phyloP scores from a whole-genome alignment of 2,113 vertebrate genomes.

The Tiliqua scincoides region DNA sequence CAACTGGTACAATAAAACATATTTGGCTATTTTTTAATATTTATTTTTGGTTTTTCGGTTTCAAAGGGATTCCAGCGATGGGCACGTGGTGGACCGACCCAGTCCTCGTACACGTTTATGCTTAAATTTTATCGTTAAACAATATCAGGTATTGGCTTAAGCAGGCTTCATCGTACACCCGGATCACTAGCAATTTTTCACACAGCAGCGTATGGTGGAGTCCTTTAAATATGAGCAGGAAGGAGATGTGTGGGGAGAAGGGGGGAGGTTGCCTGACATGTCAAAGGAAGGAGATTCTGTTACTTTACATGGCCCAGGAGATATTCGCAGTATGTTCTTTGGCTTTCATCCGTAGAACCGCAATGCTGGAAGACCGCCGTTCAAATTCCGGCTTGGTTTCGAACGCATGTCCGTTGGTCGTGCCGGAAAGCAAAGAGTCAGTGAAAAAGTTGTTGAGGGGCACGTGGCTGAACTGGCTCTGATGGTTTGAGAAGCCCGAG shows the following conservation, averaged over 20 bases:
- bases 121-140: constrained; percentile 79
- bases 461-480: constrained; percentile 94
- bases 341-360: constrained; percentile 98
- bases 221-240: constrained; percentile 82
- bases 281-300: constrained; percentile 33
- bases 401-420: constrained; percentile 88
- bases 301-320: constrained; percentile 96
- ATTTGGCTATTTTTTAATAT: constrained; percentile 62
- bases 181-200: constrained; percentile 78
- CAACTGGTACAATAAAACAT: constrained; percentile 71
- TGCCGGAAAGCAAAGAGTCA: constrained; percentile 91
- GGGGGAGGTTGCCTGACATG: background rate
- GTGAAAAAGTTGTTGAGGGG: constrained; percentile 98
- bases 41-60: background rate
- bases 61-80: constrained; percentile 70
- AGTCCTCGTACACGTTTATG: constrained; percentile 62
- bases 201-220: constrained; percentile 78
- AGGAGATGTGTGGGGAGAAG: constrained; percentile 59
- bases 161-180: constrained; percentile 73
- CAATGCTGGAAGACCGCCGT: constrained; percentile 96
- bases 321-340: constrained; percentile 98
- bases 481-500: constrained; percentile 92
- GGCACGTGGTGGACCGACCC: constrained; percentile 72
- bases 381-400: constrained; percentile 97
- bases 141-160: constrained; percentile 77